phyloP scores from a whole-genome alignment of 2,888 invertebrate species.

The Lithophane leautieri region DNA sequence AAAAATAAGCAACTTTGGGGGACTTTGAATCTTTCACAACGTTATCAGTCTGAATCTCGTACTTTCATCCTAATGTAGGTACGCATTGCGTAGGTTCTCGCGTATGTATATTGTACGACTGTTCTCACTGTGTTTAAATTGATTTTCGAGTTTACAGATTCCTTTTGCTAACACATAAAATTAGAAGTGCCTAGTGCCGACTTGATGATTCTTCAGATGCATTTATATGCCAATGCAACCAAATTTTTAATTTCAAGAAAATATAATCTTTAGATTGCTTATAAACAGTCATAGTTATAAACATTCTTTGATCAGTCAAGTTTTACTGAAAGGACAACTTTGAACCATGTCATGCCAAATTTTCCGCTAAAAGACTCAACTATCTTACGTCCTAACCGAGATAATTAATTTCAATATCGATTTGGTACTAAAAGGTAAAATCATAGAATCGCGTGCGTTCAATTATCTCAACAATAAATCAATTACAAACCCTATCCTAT shows the following conservation, averaged over 20 bases:
- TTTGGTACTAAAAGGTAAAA: conserved; percentile 1
- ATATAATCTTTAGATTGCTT: too few species aligned
- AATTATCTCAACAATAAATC: conserved; percentile 24
- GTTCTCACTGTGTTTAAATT: neutral
- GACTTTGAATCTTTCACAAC: neutral
- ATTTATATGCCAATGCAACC: neutral
- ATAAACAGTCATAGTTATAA: too few species aligned
- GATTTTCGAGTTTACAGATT: neutral
- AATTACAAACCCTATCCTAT: conserved; percentile 6
- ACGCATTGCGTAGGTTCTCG: neutral
- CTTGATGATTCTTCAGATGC: too few species aligned
- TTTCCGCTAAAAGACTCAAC: neutral
- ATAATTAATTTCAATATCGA: neutral
- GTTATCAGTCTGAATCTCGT: neutral
- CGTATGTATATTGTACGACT: neutral
- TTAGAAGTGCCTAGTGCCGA: too few species aligned
- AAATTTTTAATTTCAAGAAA: neutral
- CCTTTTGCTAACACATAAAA: neutral
- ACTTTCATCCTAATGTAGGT: neutral
- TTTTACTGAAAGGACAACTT: neutral
- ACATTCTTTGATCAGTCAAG: too few species aligned
- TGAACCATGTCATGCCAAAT: neutral
- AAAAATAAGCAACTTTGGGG: neutral
- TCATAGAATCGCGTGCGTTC: neutral
- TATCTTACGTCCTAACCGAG: neutral